Evolutionary conservation across 2,797 vertebrate genomes (phyloP), one percentile per base, ranked within the genome.

Genomic region (Monodelphis domestica): DNA sequence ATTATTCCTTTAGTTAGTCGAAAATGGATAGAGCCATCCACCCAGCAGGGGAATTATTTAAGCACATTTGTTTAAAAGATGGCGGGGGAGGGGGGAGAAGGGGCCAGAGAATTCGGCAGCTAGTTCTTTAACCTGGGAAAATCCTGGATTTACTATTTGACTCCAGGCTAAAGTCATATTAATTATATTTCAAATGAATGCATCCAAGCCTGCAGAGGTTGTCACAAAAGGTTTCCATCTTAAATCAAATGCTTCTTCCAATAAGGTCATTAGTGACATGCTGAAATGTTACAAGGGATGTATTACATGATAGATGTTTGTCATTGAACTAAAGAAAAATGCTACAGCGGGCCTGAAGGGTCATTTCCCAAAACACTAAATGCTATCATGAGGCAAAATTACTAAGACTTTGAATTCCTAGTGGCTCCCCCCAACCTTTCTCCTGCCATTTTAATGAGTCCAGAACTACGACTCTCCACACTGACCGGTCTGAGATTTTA

Each of bases 181-280:
- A 97, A 98, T 98, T 98, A 97, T 96, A 95, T 96, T 97, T 95
- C 93, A 96, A 96, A 95, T 96, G 91, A 96, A 95, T 94, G 93
- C 96, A 95, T 95, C 97, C 93, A 92, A 95, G 93, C 95, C 96
- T 95, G 97, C 96, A 98, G 94, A 95, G 97, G 97, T 97, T 98
- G 97, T 96, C 91, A 28, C 93, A 94, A 97, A 98, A 97, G 91
- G 95, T 97, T 98, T 97, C 96, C 97, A 95, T 94, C 97, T 96
- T 98, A 97, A 98, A 98, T 98, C 97, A 98, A 98, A 91, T 91
- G 91, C 93, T 95, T 87, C 96, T 97, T 97, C 95, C 94, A 96
- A 95, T 97, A 98, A 98, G 97, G 97, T 98, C 98, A 97, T 45
- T 94, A 97, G 91, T 94, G 97, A 98, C 95, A 96, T 89, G 87